phyloP scores from a whole-genome alignment of 2,888 invertebrate species.

The Danaus chrysippus region DNA sequence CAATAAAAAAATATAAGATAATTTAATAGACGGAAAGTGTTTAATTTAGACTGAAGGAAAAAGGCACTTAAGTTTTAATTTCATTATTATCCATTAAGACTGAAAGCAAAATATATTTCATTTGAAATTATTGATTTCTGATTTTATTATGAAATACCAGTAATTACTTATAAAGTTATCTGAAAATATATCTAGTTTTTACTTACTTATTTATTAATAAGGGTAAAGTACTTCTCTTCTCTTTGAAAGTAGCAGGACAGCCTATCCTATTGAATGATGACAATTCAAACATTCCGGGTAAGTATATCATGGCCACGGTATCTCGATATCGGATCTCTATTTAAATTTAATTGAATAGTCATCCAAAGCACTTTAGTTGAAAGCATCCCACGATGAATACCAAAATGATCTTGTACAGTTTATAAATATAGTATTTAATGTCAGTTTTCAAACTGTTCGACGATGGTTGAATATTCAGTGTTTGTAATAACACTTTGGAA shows the following conservation, averaged over 20 bases:
- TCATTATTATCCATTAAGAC: too few relatives aligned
- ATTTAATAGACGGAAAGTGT: slow-evolving; percentile 19
- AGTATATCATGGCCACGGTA: slow-evolving; percentile 1
- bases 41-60: not conserved
- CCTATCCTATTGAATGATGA: too few relatives aligned
- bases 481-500: not conserved
- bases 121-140: too few relatives aligned
- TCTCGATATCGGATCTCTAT: slow-evolving; percentile 12
- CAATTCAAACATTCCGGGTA: too few relatives aligned
- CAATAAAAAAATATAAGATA: slow-evolving; percentile 30
- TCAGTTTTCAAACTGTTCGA: slow-evolving; percentile 1
- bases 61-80: not conserved
- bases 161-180: slow-evolving; percentile 12
- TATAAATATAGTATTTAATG: slow-evolving; percentile 6
- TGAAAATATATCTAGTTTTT: slow-evolving; percentile 1
- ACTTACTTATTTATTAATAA: too few relatives aligned
- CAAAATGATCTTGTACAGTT: not conserved
- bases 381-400: slow-evolving; percentile 14
- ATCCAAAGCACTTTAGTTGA: slow-evolving; percentile 12
- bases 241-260: too few relatives aligned
- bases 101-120: too few relatives aligned
- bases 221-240: too few relatives aligned
- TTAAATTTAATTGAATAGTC: slow-evolving; percentile 12
- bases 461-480: not conserved
- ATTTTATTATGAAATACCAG: slow-evolving; percentile 15